phyloP scores from a whole-genome alignment of 1,140 invertebrate genomes.

The Myzus persicae region DNA sequence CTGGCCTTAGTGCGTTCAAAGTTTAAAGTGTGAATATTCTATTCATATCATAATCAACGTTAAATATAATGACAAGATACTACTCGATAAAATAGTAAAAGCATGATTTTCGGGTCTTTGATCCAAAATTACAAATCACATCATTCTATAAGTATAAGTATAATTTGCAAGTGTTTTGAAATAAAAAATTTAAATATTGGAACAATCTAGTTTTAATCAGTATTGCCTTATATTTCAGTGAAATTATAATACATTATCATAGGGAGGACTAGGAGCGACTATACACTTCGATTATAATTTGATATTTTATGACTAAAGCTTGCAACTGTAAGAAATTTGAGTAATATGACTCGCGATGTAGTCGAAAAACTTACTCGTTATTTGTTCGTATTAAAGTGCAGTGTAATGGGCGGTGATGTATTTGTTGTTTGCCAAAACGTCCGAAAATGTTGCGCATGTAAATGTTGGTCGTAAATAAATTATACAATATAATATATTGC shows the following conservation, averaged over 20 bases:
- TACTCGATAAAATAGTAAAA: neutral
- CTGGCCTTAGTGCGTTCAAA: neutral
- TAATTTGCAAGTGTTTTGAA: neutral
- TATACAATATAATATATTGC: conserved; percentile 4
- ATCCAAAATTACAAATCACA: neutral
- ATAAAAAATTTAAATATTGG: neutral
- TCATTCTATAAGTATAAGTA: neutral
- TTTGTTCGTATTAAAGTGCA: neutral
- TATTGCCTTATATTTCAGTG: neutral
- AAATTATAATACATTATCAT: neutral
- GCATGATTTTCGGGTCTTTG: neutral
- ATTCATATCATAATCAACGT: neutral
- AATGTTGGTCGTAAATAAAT: neutral
- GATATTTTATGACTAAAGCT: neutral
- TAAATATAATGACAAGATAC: neutral
- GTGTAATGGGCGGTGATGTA: neutral
- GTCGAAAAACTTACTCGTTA: neutral
- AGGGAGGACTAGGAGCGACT: neutral
- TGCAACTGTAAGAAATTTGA: neutral
- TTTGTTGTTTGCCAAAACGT: neutral
- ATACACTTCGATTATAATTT: neutral
- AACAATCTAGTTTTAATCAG: too few species aligned
- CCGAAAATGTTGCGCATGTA: neutral
- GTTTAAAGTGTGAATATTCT: neutral
- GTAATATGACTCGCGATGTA: neutral